These are phyloP conservation scores for Smutsia gigantea DNA, from an alignment of 2,797 vertebrate genomes.

Conservation along the genomic window DNA sequence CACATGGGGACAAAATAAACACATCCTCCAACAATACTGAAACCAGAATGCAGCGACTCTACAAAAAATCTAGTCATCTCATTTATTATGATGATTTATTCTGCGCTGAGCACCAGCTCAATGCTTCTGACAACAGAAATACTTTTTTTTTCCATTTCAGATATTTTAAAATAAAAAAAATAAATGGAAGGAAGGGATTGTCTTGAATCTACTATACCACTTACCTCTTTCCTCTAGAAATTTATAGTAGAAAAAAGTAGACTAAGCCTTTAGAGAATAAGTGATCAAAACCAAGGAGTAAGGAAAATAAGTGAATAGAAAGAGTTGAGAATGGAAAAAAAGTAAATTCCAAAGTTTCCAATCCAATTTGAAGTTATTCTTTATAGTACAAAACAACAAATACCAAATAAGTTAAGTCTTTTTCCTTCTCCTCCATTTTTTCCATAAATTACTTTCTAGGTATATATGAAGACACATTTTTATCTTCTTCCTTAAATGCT, in stretches of 20 bases:
- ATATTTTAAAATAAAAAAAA: conserved; percentile 50
- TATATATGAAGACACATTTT: neutral
- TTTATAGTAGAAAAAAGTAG: neutral
- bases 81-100: conserved; percentile 71
- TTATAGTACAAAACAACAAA: neutral
- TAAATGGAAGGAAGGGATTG: conserved; percentile 40
- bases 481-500: neutral
- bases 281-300: neutral
- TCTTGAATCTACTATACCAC: neutral
- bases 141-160: neutral
- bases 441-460: neutral
- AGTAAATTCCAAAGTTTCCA: neutral
- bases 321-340: neutral
- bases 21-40: conserved; percentile 6
- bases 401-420: neutral
- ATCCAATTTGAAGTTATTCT: neutral
- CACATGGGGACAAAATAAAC: neutral
- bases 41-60: conserved; percentile 11
- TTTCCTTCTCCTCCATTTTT: neutral
- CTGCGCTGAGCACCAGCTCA: conserved; percentile 7
- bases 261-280: neutral
- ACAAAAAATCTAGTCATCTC: conserved; percentile 41
- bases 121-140: neutral
- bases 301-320: neutral
- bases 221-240: neutral